Evolutionary conservation across 2,113 vertebrate genomes (phyloP).

Genomic region (Pithys albifrons): DNA sequence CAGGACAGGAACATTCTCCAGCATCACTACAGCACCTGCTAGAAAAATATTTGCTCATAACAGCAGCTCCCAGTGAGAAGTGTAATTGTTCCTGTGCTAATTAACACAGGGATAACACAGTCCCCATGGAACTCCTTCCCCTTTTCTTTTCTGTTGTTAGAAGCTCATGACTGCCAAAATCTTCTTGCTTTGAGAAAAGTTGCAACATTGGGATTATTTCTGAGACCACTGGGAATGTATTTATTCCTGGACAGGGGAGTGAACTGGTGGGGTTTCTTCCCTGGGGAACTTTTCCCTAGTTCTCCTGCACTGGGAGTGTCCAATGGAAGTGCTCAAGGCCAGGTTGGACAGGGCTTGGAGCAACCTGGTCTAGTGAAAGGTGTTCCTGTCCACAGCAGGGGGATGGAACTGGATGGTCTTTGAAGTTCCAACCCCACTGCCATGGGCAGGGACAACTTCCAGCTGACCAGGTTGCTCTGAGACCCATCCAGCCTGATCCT

Average conservation of each 20-base stretch:
- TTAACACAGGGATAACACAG: background rate
- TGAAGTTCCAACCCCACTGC: background rate
- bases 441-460: background rate
- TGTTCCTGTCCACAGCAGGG: background rate
- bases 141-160: background rate
- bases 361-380: background rate
- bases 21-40: background rate
- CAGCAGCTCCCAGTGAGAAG: background rate
- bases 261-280: background rate
- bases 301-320: rapidly evolving
- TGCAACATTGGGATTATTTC: background rate
- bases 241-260: background rate
- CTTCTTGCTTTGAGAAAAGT: background rate
- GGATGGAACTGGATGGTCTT: background rate
- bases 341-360: background rate
- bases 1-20: background rate
- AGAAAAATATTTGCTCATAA: background rate
- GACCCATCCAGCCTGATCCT: rapidly evolving
- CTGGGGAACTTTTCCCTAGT: background rate
- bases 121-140: background rate
- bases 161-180: background rate
- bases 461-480: background rate
- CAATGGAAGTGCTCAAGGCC: background rate
- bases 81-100: background rate
- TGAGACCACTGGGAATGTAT: background rate